Percentiles rank a stretch among this genome's conserved stretches.
These are phyloP conservation scores for Perithous albicinctus DNA, from an alignment of 2,888 invertebrate genomes.

Conservation along the genomic window DNA sequence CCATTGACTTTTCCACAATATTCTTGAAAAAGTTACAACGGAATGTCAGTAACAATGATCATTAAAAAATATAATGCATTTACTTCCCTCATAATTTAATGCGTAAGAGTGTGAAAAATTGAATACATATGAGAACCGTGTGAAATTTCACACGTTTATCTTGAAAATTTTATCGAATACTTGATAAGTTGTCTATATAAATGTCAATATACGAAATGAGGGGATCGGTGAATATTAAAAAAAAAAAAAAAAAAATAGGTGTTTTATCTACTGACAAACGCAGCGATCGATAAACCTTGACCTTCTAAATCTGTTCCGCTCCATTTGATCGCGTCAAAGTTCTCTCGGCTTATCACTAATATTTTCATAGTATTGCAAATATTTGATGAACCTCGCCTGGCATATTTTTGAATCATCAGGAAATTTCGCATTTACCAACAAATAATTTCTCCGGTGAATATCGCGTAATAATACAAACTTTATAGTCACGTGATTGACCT, in stretches of 20 bases:
- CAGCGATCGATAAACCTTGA: neutral
- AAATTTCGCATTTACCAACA: neutral
- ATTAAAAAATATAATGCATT: too few species aligned
- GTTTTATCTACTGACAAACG: neutral
- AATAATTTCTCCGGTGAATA: neutral
- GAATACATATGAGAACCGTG: neutral
- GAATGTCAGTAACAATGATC: too few species aligned
- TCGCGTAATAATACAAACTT: neutral
- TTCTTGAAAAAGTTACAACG: too few species aligned
- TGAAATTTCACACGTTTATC: neutral
- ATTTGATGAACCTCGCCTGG: neutral
- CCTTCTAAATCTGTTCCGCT: neutral
- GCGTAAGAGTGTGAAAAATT: neutral
- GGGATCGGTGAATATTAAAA: neutral
- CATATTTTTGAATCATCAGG: neutral
- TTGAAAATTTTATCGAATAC: neutral
- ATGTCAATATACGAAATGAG: neutral
- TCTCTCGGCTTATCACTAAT: neutral
- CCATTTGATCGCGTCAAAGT: neutral
- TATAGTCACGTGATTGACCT: neutral
- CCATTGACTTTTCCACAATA: too few species aligned
- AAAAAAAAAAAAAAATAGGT: neutral
- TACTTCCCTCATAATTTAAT: too few species aligned
- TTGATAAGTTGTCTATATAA: neutral
- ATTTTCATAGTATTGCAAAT: constrained; percentile 2